Evolutionary conservation across 2,888 invertebrate species (phyloP), one percentile per base, ranked within the genome.

Genomic region (Paralinhomoeus sp.): DNA sequence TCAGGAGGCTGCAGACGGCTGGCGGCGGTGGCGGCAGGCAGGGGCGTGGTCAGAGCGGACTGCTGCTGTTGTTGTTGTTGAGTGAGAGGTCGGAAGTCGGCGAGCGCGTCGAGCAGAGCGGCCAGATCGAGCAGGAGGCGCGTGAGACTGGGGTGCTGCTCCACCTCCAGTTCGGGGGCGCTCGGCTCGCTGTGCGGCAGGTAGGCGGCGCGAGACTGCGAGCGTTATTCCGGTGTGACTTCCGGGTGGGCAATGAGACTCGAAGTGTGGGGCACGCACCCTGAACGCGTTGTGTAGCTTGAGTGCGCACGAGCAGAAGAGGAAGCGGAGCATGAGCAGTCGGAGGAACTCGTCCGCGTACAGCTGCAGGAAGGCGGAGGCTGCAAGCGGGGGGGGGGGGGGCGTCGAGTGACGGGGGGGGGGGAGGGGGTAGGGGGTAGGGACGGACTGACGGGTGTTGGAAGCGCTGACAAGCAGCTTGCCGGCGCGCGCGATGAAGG

Each of bases 301-400:
- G 52, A 89, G 69, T 41, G 81, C 78, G 56, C 81, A 77, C 69
- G 81, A 80, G 70, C 87, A 89, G 72, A 91, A 89, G 51, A 87
- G 76, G 69, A 79, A 89, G 50, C 89, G 76, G 51, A 85, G 71
- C 50, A 87, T 72, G 49, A 87, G 68, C 48, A 85, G 72, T 48
- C 89, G 76, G 52, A 91, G 72, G 67, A 87, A 91, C 62, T 89
- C 87, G 66, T 91, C 89, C 37, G 84, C 82, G 67, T 87, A 79
- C 67, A 87, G 87, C 66, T 81, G 77, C 52, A 84, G 60, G 53
- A 63, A 69, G 37, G 64, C 61, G 49, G 63, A 63, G 55, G 67
- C 68, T 66, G 57, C 39, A 58, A 54, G 40, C 24, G n/a, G n/a
- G n/a, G n/a, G n/a, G n/a, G n/a, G n/a, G n/a, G n/a, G n/a, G n/a